Evolutionary conservation across 2,113 vertebrate genomes (phyloP).

Genomic region (Corythoichthys haematopterus): DNA sequence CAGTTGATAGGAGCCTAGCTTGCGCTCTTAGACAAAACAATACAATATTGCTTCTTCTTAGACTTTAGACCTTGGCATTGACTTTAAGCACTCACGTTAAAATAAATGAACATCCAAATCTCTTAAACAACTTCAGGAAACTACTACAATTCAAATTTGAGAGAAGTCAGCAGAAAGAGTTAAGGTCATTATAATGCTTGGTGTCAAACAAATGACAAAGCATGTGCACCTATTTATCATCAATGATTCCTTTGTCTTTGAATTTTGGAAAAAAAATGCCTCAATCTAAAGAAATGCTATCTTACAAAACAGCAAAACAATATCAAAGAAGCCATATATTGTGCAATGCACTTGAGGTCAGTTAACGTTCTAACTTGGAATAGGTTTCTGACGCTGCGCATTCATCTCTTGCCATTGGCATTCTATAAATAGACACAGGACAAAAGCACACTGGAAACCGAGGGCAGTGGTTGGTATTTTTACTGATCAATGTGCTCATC

Average conservation of each 20-base stretch:
- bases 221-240: neutral
- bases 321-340: slow-evolving; percentile 47
- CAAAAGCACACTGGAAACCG: slow-evolving; percentile 61
- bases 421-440: slow-evolving; percentile 63
- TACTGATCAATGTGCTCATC: slow-evolving; percentile 63
- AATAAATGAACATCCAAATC: neutral
- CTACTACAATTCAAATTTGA: neutral
- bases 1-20: slow-evolving; percentile 12
- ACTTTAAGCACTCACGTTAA: neutral
- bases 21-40: slow-evolving; percentile 3
- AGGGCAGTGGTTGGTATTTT: slow-evolving; percentile 50
- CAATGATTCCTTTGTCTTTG: slow-evolving; percentile 8
- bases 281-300: slow-evolving; percentile 5
- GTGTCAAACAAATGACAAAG: neutral
- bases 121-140: neutral
- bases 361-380: slow-evolving; percentile 64
- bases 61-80: neutral
- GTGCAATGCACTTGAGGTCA: slow-evolving; percentile 60
- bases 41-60: neutral
- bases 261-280: slow-evolving; percentile 12
- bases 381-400: slow-evolving; percentile 54
- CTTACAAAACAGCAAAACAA: slow-evolving; percentile 29
- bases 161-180: neutral
- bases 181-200: neutral
- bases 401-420: slow-evolving; percentile 57